phyloP scores from a whole-genome alignment of 1,140 invertebrate species.

The Neocloeon triangulifer region DNA sequence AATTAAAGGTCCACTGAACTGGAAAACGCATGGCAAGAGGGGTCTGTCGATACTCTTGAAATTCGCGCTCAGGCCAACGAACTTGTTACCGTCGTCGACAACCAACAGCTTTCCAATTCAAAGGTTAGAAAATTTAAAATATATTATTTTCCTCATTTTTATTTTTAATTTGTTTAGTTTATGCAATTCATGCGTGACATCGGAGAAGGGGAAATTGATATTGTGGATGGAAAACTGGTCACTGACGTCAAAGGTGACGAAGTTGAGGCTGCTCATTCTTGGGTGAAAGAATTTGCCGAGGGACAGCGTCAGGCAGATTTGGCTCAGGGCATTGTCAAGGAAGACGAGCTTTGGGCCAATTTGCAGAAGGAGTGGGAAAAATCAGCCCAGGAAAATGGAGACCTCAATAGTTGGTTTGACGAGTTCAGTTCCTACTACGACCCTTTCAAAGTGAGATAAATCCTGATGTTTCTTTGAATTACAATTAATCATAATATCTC shows the following conservation, averaged over 20 bases:
- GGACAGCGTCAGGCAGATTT: slow-evolving; percentile 1
- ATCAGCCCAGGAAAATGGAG: slow-evolving; percentile 23
- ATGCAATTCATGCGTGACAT: slow-evolving; percentile 69
- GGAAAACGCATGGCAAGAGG: slow-evolving; percentile 6
- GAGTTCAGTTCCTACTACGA: slow-evolving; percentile 37
- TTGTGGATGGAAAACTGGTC: slow-evolving; percentile 18
- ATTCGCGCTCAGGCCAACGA: slow-evolving; percentile 30
- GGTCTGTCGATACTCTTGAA: slow-evolving; percentile 18
- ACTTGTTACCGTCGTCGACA: slow-evolving; percentile 38
- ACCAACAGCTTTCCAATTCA: slow-evolving; percentile 43
- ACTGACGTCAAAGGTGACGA: slow-evolving; percentile 12
- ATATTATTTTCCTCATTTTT: neutral
- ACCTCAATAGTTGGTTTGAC: slow-evolving; percentile 37
- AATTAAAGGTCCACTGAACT: neutral
- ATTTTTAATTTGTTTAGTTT: slow-evolving; percentile 27
- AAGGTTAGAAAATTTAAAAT: slow-evolving; percentile 18
- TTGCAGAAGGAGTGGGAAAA: slow-evolving; percentile 59
- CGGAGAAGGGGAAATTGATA: slow-evolving; percentile 31
- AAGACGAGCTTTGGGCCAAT: slow-evolving; percentile 41
- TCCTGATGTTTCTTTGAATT: no score
- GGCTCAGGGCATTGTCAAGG: no score
- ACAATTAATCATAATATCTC: slow-evolving; percentile 6
- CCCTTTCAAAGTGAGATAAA: slow-evolving; percentile 33
- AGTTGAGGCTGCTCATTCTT: slow-evolving; percentile 13
- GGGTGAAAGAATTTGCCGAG: slow-evolving; percentile 6